Conservation (phyloP, 64 coral and sea anemone genomes). For the Montipora efflorescens region DNA sequence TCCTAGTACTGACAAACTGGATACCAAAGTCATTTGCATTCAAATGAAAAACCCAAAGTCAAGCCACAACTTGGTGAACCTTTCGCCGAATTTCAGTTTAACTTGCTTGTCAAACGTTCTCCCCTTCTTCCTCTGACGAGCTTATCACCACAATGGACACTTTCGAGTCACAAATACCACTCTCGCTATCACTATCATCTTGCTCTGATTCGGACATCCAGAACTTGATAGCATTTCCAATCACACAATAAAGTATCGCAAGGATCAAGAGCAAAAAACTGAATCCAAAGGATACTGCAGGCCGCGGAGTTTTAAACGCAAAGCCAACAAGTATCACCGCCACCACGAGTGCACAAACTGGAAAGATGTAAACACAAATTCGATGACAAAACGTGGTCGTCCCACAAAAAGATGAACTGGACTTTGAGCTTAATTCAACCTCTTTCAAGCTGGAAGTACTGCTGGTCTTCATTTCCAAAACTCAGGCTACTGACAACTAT, state of each 20-base stretch:
- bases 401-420: not conserved
- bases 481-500: not conserved
- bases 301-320: conserved; percentile 18
- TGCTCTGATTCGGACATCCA: conserved; percentile 7
- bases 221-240: not conserved
- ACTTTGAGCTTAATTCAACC: not conserved
- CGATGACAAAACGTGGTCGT: not conserved
- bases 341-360: not conserved
- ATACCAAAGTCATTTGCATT: no score
- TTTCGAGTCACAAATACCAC: not conserved
- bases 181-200: not conserved
- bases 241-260: conserved; percentile 16
- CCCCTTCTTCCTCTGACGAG: not conserved
- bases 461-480: not conserved
- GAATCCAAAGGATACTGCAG: conserved; percentile 5
- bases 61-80: no score
- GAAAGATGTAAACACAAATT: not conserved
- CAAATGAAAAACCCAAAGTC: no score
- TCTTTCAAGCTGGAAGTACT: not conserved
- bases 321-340: not conserved
- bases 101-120: not conserved
- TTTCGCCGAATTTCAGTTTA: no score
- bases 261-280: conserved; percentile 30
- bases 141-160: not conserved
- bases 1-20: no score